phyloP scores from a whole-genome alignment of 2,888 invertebrate species.

The Erebia palarica region DNA sequence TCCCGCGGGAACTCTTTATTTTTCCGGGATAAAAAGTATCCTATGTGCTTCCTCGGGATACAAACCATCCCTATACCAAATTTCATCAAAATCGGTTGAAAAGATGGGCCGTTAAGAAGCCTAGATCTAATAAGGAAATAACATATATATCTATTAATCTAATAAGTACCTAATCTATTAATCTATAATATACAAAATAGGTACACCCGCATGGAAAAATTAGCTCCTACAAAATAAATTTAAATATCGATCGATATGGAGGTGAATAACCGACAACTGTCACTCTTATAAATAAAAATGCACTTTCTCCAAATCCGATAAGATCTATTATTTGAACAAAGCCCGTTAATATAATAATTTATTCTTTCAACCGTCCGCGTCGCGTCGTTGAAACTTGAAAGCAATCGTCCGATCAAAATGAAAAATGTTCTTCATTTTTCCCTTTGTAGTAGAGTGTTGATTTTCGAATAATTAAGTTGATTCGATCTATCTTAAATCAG shows the following conservation, averaged over 20 bases:
- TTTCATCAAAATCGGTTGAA: no score
- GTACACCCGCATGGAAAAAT: neutral
- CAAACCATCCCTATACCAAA: no score
- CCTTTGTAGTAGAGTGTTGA: neutral
- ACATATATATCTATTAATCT: no score
- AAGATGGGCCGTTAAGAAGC: no score
- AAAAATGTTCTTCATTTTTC: conserved; percentile 3
- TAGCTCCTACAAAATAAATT: neutral
- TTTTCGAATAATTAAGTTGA: neutral
- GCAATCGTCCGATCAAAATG: neutral
- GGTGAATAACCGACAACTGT: neutral
- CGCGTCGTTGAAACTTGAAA: neutral
- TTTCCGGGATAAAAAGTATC: no score
- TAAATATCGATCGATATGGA: neutral
- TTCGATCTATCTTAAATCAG: neutral
- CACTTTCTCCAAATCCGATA: conserved; percentile 14
- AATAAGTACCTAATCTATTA: no score
- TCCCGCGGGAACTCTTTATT: no score
- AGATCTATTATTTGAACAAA: conserved; percentile 5
- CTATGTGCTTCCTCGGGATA: no score
- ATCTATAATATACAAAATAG: no score
- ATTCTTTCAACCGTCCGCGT: neutral
- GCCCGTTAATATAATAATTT: conserved; percentile 2
- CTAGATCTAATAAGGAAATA: no score
- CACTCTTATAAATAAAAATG: conserved; percentile 1